Base-by-base conservation (phyloP, 2,113 vertebrate species). In the Porphyrio hochstetteri region DNA sequence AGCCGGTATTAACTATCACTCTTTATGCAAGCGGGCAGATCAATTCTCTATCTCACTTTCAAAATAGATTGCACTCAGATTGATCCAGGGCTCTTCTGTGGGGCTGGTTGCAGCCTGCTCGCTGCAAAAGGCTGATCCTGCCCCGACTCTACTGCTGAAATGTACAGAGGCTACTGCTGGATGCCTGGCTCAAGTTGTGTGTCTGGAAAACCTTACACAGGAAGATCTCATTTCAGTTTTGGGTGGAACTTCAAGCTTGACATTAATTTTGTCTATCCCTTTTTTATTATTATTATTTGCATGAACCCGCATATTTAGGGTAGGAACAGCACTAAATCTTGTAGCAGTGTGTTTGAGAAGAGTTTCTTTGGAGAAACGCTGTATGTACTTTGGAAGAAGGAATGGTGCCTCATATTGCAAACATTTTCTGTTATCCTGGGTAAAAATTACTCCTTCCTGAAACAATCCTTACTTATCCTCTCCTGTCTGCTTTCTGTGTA, bases 1-100 rank as follows among this genome's bases (percentile, higher is more conserved):
- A 76, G 31, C 5, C 0, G 44, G 24, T 68, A 13, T 91, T 95
- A 27, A 53, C 25, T 53, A 74, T 71, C 18, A 14, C 38, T 95
- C 60, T 4, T 9, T 56, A 63, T 71, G 50, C 78, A 86, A 92
- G 63, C 0, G 1, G 56, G 40, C 88, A 67, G 61, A 82, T 94
- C 94, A 88, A 4, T 94, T 87, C 29, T 80, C 44, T 91, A 69
- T 24, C 75, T 56, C 82, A 70, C 64, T 87, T 85, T 23, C 18
- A 71, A 28, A 96, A 57, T 60, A 64, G 82, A 86, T 86, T 31
- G 31, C 33, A 24, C 23, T 55, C 4, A 5, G 24, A 82, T 46
- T 78, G 91, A 74, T 95, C 59, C 59, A 50, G 38, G 63, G 52
- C 52, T 42, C 18, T 81, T 72, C 38, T 53, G 21, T 0, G 0